phyloP scores from a whole-genome alignment of 1,140 invertebrate genomes.

The Streblospio benedicti region DNA sequence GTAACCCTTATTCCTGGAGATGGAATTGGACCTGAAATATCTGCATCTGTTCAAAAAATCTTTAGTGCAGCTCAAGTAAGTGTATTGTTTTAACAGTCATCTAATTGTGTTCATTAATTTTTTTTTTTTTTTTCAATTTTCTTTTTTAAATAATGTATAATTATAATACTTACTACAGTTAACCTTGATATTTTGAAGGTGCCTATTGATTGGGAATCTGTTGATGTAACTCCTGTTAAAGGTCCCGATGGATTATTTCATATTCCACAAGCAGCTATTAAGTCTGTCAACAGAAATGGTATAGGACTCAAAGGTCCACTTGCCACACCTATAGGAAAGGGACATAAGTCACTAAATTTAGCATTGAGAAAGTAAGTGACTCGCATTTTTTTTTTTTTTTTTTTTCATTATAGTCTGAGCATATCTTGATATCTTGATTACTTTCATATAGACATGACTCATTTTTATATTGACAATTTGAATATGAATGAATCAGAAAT shows the following conservation, averaged over 20 bases:
- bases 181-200: slow-evolving; percentile 52
- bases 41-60: slow-evolving; percentile 97
- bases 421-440: neutral
- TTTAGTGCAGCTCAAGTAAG: slow-evolving; percentile 81
- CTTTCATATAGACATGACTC: neutral
- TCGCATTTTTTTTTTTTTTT: neutral
- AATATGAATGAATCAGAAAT: neutral
- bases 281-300: slow-evolving; percentile 93
- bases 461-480: neutral
- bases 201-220: slow-evolving; percentile 96
- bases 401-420: neutral
- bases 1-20: slow-evolving; percentile 84
- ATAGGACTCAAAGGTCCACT: slow-evolving; percentile 94
- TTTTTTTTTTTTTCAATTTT: slow-evolving; percentile 37
- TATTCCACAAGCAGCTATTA: slow-evolving; percentile 93
- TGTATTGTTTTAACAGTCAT: slow-evolving; percentile 56
- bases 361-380: slow-evolving; percentile 81
- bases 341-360: slow-evolving; percentile 94
- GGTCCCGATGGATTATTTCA: slow-evolving; percentile 90
- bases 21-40: slow-evolving; percentile 98
- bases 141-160: neutral
- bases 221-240: slow-evolving; percentile 96
- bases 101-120: slow-evolving; percentile 38
- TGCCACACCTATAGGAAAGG: slow-evolving; percentile 98
- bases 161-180: neutral